A percentile compares a stretch with the other conserved stretches of the same genome.
These are phyloP conservation scores for Entomobrya proxima DNA, from an alignment of 2,888 invertebrate species.

Conservation along the genomic window DNA sequence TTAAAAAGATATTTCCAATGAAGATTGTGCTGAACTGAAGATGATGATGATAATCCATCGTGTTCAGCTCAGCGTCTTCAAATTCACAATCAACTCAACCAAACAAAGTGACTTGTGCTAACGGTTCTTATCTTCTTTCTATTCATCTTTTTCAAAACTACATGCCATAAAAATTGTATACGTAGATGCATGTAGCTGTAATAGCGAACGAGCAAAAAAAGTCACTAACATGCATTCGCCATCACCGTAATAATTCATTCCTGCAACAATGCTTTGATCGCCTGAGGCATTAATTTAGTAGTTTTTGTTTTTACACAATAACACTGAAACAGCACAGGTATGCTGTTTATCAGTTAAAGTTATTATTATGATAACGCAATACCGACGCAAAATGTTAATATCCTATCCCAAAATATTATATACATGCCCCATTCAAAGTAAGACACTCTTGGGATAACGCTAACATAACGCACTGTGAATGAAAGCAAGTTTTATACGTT, in stretches of 20 bases:
- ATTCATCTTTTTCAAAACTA: constrained; percentile 29
- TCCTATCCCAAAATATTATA: no score
- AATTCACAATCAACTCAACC: constrained; percentile 27
- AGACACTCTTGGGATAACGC: no score
- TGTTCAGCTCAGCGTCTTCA: not conserved
- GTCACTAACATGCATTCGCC: not conserved
- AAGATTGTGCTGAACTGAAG: constrained; percentile 1
- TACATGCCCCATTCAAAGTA: no score
- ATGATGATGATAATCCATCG: constrained; percentile 22
- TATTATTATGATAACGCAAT: no score
- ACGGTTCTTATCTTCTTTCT: constrained; percentile 28
- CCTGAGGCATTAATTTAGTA: constrained; percentile 31
- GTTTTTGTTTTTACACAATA: constrained; percentile 20
- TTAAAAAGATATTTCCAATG: constrained; percentile 22
- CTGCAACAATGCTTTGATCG: constrained; percentile 45
- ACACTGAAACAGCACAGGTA: not conserved
- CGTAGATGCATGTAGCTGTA: not conserved
- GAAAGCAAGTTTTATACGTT: no score
- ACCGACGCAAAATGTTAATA: no score
- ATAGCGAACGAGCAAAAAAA: not conserved
- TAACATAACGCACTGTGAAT: no score
- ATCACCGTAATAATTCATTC: constrained; percentile 36
- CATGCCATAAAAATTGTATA: constrained; percentile 24
- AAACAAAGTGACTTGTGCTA: constrained; percentile 25
- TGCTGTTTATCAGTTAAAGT: no score